Evolutionary conservation across 2,113 vertebrate species (phyloP), one percentile per base, ranked within the genome.

Genomic region (Gymnogyps californianus): DNA sequence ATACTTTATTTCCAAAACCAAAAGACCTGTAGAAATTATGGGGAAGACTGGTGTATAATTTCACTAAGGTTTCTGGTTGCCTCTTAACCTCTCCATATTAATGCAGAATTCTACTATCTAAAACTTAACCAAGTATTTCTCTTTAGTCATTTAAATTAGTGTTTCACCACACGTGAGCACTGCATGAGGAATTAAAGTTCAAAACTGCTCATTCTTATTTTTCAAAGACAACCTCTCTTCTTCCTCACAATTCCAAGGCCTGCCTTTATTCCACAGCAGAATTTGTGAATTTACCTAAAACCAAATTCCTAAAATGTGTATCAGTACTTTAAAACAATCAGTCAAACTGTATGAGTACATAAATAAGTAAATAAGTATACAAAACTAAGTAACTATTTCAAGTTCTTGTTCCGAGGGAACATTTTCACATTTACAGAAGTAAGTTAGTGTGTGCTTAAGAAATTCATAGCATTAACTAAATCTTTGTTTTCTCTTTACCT

Each of bases 401-500:
- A 40, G 57, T 10, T 38, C 28, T 3, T 13, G 42, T 29, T 67
- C 66, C 2, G 3, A 82, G 40, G 4, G 31, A 74, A 4, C 6
- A 11, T 13, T 46, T 16, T 26, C 75, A 32, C 17, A 2, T 5
- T 24, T 6, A 47, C 42, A 42, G 17, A 20, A 46, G 8, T 0
- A n/a, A 21, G 21, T 24, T 5, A 44, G 66, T 2, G 0, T 2
- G 9, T 11, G 15, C 64, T 36, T 11, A 8, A 72, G 31, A 31
- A 95, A 64, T 11, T 38, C 71, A 5, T 0, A 38, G 61, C 64
- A 9, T 2, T 17, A 61, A 19, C 6, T 11, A 40, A 79, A 40
- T 4, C 16, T 21, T 36, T 12, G 79, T 21, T 94, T 57, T 24
- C 82, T 58, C 93, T 83, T 93, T 98, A 99, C 99, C 98, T 99